Evolutionary conservation across 2,113 vertebrate genomes (phyloP), one percentile per base, ranked within the genome.

Genomic region (Cranoglanis bouderius): DNA sequence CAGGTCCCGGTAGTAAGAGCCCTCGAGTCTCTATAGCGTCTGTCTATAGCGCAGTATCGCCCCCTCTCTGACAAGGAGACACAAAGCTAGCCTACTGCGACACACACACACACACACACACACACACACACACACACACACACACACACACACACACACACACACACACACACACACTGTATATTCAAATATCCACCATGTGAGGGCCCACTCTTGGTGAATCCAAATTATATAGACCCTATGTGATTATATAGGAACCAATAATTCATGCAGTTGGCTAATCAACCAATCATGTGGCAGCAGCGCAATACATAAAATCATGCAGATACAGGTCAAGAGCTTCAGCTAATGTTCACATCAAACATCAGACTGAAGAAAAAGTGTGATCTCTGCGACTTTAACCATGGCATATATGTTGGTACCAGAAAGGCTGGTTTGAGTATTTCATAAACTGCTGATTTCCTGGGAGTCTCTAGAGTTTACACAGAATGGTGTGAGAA

Each of bases 31-130:
- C 18, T 29, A 55, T 38, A 59, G 49, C 51, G 67, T 29, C 14
- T 13, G 38, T 46, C 74, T 63, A 65, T 63, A 85, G 84, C 84
- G 65, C 84, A 67, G 61, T 67, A 72, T 72, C 84, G 65, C 84
- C 84, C 63, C 63, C 84, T 85, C 9, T 85, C 84, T 24, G 81
- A 29, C 55, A 61, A 59, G 9, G 32, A 82, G 32, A 82, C 53
- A 82, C n/a, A 57, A 57, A 82, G 32, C 80, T 57, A 59, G 14
- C 12, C 40, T 72, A 38, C 65, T 72, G 84, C 84, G 72, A 81
- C 13, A 51, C 59, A 38, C 46, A 6, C 49, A 32, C 70, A 57
- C 67, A 29, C n/a, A 35, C 63, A 21, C 61, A 67, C 83, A 35
- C 26, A n/a, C 40, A n/a, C 84, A 70, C 84, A 67, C 14, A 18